phyloP scores from a whole-genome alignment of 2,113 vertebrate genomes.

The Takifugu bimaculatus region DNA sequence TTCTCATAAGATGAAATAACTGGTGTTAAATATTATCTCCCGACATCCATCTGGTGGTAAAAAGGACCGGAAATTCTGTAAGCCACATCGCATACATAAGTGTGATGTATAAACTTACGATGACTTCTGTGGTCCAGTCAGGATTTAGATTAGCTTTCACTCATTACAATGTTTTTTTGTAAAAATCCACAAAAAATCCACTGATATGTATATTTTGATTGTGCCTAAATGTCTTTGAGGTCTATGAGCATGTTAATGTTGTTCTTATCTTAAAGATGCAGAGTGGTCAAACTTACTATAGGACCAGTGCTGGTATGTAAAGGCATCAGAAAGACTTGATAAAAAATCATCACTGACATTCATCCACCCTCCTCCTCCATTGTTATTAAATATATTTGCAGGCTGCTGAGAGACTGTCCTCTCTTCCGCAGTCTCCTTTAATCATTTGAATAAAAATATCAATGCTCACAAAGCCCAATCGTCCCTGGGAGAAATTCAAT shows the following conservation, averaged over 20 bases:
- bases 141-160: too few species aligned
- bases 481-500: constrained; percentile 72
- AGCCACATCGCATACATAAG: too few species aligned
- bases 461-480: constrained; percentile 66
- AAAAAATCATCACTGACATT: constrained; percentile 32
- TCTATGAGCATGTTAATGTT: too few species aligned
- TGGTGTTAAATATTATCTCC: background rate
- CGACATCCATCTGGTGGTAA: background rate
- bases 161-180: too few species aligned
- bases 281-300: constrained; percentile 33
- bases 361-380: constrained; percentile 28
- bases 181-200: too few species aligned
- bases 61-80: background rate
- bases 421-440: constrained; percentile 56
- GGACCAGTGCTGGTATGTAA: constrained; percentile 7
- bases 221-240: background rate
- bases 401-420: constrained; percentile 61
- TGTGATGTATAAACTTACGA: too few species aligned
- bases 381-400: constrained; percentile 50
- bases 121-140: too few species aligned
- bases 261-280: constrained; percentile 26
- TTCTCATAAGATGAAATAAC: background rate
- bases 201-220: too few species aligned
- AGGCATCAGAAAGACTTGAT: background rate
- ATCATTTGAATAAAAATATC: constrained; percentile 73